Evolutionary conservation across 2,797 vertebrate species (phyloP), one percentile per base, ranked within the genome.

Genomic region (Galago senegalensis): DNA sequence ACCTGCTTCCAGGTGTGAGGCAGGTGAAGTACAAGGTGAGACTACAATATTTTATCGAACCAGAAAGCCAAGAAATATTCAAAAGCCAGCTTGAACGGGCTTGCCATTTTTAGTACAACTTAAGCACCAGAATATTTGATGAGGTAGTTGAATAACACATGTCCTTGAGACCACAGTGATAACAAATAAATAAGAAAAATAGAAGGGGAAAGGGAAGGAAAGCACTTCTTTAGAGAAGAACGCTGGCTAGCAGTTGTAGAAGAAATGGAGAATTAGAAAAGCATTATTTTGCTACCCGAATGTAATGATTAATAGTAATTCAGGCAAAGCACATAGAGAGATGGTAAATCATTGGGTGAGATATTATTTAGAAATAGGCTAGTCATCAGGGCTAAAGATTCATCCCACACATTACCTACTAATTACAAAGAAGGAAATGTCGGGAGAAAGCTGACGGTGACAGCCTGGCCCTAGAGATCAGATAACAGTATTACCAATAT

Each of bases 241-340:
- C 40, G n/a, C 16, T 17, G 63, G 40, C 63, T 93, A 86, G 37
- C 43, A 84, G 86, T 40, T 79, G 23, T 25, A 83, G 43, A 89
- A 95, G 81, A 83, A 79, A 94, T 46, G 11, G 14, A 79, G 40
- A 92, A 75, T 69, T 89, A 40, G 77, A 75, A 94, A 79, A 79
- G 49, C 14, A 85, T 67, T 17, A 5, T 69, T 87, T 89, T 86
- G 58, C 40, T 86, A 61, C 17, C 81, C 49, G 49, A 49, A 37
- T 72, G 5, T 72, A 88, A 81, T 79, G 65, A 94, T 67, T 80
- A 72, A 29, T 61, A 49, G 49, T 58, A 58, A 58, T 21, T 58
- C n/a, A 69, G 70, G 69, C 31, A 73, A 69, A 67, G 21, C 34
- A 93, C 25, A 79, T 83, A 53, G 87, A 92, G 79, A 91, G 75